These are phyloP conservation scores for Meloidogyne exigua DNA, from an alignment of 1,140 invertebrate genomes.

Conservation along the genomic window DNA sequence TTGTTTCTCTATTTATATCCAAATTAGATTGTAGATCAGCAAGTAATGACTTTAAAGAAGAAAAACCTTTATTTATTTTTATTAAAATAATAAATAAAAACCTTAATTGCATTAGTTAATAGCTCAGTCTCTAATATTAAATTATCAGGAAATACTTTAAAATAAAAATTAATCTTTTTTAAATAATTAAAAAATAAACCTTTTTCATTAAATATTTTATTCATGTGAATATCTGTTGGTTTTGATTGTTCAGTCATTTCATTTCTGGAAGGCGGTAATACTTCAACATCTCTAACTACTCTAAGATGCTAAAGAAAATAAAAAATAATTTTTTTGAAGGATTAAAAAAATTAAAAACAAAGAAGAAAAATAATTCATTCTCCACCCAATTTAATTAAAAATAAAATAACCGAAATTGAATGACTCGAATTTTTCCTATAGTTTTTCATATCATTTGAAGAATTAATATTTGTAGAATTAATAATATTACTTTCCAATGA, in stretches of 20 bases:
- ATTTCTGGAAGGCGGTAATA: slow-evolving; percentile 19
- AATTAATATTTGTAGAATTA: not conserved
- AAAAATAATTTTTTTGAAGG: not conserved
- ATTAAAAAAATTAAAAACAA: no score
- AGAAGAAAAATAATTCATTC: no score
- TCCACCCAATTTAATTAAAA: not conserved
- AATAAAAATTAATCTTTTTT: not conserved
- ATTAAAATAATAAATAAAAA: not conserved
- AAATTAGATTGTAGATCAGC: slow-evolving; percentile 36
- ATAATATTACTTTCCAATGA: not conserved
- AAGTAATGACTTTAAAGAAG: slow-evolving; percentile 31
- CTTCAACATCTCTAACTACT: slow-evolving; percentile 4
- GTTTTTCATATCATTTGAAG: not conserved
- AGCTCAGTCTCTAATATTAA: slow-evolving; percentile 55
- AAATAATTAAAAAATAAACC: slow-evolving; percentile 15
- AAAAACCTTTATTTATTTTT: no score
- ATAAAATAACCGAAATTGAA: not conserved
- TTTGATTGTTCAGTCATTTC: not conserved
- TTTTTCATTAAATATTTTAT: slow-evolving; percentile 39
- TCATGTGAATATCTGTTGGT: not conserved
- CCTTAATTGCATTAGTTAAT: slow-evolving; percentile 53
- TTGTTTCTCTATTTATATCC: slow-evolving; percentile 21
- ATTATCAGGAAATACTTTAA: slow-evolving; percentile 56
- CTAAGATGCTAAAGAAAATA: not conserved
- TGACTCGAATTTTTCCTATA: slow-evolving; percentile 2